These are phyloP conservation scores for Ptilorrhoa leucosticta DNA, from an alignment of 2,113 vertebrate genomes.

Conservation along the genomic window DNA sequence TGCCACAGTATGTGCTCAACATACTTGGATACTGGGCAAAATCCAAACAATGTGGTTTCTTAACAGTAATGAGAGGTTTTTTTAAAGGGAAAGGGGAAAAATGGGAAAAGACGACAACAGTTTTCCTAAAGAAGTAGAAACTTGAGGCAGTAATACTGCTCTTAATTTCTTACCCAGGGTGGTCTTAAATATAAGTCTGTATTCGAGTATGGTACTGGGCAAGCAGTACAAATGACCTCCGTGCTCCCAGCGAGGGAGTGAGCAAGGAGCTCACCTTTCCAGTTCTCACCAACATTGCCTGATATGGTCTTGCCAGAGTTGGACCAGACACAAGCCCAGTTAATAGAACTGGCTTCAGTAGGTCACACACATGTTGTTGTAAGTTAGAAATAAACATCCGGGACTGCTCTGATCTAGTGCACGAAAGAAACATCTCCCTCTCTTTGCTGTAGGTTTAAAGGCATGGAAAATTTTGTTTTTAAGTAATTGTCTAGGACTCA, in stretches of 20 bases:
- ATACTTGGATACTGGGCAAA: not conserved
- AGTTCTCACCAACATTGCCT: not conserved
- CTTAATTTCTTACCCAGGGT: not conserved
- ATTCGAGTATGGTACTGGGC: accelerated
- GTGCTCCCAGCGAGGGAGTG: not conserved
- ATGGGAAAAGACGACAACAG: not conserved
- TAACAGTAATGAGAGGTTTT: not conserved
- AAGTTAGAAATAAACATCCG: not conserved
- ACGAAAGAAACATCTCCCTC: not conserved
- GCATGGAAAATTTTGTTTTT: not conserved
- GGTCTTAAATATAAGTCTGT: not conserved
- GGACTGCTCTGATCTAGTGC: not conserved
- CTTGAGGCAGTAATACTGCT: not conserved
- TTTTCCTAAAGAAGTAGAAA: not conserved
- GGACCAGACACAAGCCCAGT: not conserved
- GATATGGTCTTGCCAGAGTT: not conserved
- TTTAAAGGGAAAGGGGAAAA: not conserved
- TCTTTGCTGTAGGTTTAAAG: not conserved
- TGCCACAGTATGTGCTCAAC: not conserved
- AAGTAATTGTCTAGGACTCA: not conserved
- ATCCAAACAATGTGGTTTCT: not conserved
- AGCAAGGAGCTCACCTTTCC: not conserved
- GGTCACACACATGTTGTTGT: not conserved
- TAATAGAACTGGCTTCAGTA: not conserved
- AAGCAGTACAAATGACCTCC: not conserved